Evolutionary conservation across 2,113 vertebrate genomes (phyloP).

Genomic region (Grammatotria lemairii): DNA sequence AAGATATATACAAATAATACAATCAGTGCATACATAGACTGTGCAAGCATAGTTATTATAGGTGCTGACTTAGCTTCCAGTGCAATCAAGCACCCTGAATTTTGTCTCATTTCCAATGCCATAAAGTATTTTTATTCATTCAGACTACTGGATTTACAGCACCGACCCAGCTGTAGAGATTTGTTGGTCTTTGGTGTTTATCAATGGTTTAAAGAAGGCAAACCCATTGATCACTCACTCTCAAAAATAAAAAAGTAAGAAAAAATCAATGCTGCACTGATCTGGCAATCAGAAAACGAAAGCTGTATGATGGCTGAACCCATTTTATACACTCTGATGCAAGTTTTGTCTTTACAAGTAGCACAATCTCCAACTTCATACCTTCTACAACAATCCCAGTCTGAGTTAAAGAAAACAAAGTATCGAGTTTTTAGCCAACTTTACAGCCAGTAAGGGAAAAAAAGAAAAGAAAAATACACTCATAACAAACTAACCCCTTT

Average conservation of each 20-base stretch:
- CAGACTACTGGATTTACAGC: not conserved
- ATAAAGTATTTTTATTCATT: not conserved
- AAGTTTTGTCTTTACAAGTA: not conserved
- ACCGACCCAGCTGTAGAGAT: not conserved
- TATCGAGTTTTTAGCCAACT: not conserved
- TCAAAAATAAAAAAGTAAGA: not conserved
- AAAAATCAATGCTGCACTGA: not conserved
- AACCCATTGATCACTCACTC: constrained; percentile 13
- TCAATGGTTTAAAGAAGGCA: constrained; percentile 2
- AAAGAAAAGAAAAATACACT: not conserved
- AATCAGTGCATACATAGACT: not conserved
- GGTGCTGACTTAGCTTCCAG: not conserved
- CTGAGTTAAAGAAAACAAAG: not conserved
- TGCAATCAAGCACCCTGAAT: not conserved
- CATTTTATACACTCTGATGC: not conserved
- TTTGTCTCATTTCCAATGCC: not conserved
- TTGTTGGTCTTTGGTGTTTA: not conserved
- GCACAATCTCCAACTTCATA: not conserved
- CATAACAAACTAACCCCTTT: not conserved
- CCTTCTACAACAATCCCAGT: not conserved
- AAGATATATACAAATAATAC: not conserved
- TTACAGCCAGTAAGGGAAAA: not conserved
- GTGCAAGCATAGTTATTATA: not conserved
- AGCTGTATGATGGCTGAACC: not conserved
- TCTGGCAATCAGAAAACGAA: not conserved